phyloP scores from a whole-genome alignment of 2,113 vertebrate species.

The Riparia riparia region DNA sequence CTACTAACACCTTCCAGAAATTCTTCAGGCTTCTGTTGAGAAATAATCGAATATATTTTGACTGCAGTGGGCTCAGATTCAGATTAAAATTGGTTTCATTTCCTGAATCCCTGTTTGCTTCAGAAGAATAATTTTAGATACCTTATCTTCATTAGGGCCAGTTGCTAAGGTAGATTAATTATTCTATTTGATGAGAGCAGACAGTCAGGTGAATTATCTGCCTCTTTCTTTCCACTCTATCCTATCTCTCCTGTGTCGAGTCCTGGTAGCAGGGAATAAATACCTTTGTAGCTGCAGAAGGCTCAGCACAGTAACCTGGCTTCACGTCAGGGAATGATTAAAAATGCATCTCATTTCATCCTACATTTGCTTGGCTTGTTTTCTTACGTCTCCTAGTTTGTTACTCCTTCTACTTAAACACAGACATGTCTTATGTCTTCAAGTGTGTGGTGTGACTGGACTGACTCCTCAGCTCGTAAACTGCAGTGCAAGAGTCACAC shows the following conservation, averaged over 20 bases:
- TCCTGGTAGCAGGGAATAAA: not conserved
- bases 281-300: not conserved
- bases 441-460: not conserved
- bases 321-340: not conserved
- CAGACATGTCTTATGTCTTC: not conserved
- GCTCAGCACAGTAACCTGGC: not conserved
- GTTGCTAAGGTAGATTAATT: not conserved
- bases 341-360: not conserved
- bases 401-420: not conserved
- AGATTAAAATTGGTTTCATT: not conserved
- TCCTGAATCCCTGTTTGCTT: not conserved
- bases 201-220: not conserved
- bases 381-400: not conserved
- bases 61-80: not conserved
- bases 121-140: not conserved
- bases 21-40: not conserved
- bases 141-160: not conserved
- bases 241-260: not conserved
- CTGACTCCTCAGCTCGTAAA: not conserved
- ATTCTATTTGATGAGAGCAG: not conserved
- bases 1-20: not conserved
- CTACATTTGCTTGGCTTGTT: not conserved
- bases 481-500: rapidly evolving
- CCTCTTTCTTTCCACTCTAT: not conserved
- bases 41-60: not conserved